A percentile compares a stretch with the other conserved stretches of the same genome.
These are phyloP conservation scores for Unio delphinus DNA, from an alignment of 2,888 invertebrate genomes.

Conservation along the genomic window DNA sequence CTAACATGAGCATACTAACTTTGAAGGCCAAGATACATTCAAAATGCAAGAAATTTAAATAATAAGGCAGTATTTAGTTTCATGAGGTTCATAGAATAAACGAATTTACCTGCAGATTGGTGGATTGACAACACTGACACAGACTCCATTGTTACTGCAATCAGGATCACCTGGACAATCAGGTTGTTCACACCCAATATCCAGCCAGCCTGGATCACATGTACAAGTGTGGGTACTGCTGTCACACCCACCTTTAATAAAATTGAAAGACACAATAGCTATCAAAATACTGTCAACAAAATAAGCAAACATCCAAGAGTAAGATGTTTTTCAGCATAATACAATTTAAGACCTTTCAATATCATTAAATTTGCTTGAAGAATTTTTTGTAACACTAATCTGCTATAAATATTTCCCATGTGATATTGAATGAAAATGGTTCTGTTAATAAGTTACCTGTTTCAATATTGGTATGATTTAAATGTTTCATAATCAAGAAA, in stretches of 20 bases:
- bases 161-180: conserved; percentile 58
- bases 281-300: not conserved
- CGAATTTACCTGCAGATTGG: conserved; percentile 43
- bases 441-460: no score
- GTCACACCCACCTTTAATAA: conserved; percentile 54
- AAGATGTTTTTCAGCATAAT: no score
- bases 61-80: not conserved
- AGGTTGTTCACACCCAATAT: conserved; percentile 53
- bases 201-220: conserved; percentile 54
- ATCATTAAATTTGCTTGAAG: not conserved
- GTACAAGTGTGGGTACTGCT: conserved; percentile 47
- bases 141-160: conserved; percentile 44
- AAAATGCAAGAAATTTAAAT: not conserved
- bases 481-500: no score
- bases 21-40: not conserved
- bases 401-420: no score
- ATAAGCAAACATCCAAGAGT: no score
- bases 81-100: not conserved
- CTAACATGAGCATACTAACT: no score
- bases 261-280: not conserved
- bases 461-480: no score
- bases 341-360: no score
- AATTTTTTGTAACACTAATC: no score
- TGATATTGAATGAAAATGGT: no score
- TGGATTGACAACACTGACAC: conserved; percentile 33